Evolutionary conservation across 2,888 invertebrate species (phyloP), one percentile per base, ranked within the genome.

Genomic region (Uloborus plumipes): DNA sequence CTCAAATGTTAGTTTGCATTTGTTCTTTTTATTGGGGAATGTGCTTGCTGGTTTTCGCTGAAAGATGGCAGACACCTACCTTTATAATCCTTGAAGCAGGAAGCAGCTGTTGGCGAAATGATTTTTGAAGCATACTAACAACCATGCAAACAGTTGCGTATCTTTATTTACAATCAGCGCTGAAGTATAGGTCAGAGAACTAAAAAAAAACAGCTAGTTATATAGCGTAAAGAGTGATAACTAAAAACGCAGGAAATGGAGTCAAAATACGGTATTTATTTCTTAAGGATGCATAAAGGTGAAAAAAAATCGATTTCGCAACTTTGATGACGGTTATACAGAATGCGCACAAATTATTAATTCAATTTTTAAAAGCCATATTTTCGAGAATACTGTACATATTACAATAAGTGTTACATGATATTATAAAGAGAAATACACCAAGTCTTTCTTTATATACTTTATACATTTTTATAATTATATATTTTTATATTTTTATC

Each of bases 101-200:
- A 77, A 77, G 22, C 77, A 77, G 53, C 64, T 77, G 69, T 53
- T 50, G 18, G 39, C 47, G 62, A 39, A 39, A 39, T 39, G 39
- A 39, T 39, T 39, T 39, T 39, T 39, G 39, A 39, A 70, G 39
- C 55, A 50, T 55, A 70, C 70, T 77, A 77, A 64, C 55, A 77
- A 55, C 39, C 53, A 20, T 26, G 20, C 64, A 26, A 59, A 62
- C 50, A 69, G 76, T 20, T 31, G 49, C 47, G 58, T 77, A 77
- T 77, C 77, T 70, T 77, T 77, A 70, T 77, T 77, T 77, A 77
- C 77, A 55, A 77, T 77, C 77, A 53, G 64, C 62, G 62, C 31
- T 26, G 59, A 61, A 61, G 69, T 61, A 26, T 74, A 59, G 66
- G 65, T 74, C 66, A 74, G 58, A 62, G 61, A 67, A 67, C 62